Evolutionary conservation across 2,888 invertebrate genomes (phyloP).

Genomic region (Prosapia bicincta): DNA sequence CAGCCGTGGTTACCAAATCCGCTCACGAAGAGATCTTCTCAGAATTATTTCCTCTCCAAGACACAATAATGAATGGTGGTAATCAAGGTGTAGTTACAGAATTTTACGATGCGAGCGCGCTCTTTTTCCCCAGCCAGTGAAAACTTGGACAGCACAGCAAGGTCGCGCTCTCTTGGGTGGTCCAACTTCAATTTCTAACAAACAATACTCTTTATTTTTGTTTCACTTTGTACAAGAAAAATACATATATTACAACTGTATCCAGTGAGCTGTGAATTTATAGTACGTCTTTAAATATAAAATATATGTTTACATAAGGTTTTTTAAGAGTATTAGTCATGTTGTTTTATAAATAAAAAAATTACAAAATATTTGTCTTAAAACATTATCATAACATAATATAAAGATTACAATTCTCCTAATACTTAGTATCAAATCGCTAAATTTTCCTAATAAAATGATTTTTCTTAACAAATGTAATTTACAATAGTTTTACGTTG

Average conservation of each 20-base stretch:
- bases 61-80: not conserved
- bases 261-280: too few species aligned
- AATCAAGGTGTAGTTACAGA: not conserved
- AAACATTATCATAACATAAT: too few species aligned
- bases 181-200: not conserved
- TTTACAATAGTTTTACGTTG: too few species aligned
- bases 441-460: too few species aligned
- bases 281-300: too few species aligned
- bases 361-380: too few species aligned
- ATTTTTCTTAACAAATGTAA: too few species aligned
- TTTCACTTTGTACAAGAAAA: not conserved
- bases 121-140: not conserved
- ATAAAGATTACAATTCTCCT: too few species aligned
- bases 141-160: not conserved
- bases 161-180: not conserved
- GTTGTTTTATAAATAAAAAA: too few species aligned
- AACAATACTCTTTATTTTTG: not conserved
- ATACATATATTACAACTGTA: not conserved
- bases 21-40: not conserved
- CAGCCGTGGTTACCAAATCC: not conserved
- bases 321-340: too few species aligned
- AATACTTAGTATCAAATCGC: too few species aligned
- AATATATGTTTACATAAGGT: too few species aligned
- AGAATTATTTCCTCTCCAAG: not conserved
- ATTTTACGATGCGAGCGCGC: not conserved